Base-by-base conservation (phyloP, 2,113 vertebrate genomes). In the Pelmatolapia mariae region DNA sequence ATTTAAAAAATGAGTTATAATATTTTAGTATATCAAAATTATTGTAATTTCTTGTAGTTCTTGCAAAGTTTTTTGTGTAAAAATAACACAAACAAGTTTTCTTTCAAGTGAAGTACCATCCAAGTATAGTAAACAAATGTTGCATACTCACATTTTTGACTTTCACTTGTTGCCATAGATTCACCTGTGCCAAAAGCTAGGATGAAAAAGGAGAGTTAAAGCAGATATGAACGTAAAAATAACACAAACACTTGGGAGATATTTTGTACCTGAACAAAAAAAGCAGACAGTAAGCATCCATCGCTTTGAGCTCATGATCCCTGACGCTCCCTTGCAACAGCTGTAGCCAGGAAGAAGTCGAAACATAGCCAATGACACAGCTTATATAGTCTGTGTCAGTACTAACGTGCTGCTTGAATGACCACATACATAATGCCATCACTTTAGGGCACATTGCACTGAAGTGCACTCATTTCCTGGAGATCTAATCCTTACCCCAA, bases 301-400 rank as follows among this genome's bases (percentile, higher is more conserved):
- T 52, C 18, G 50, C 50, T 52, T 52, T 52, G 50, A 52, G 50
- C 50, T 52, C 50, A 52, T 52, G 50, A 52, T 52, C 50, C 4
- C 50, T 0, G 50, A 52, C 18, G 0, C 50, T 52, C 0, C 50
- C 50, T 52, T 52, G 18, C 18, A 19, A 52, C 50, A 10, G 50
- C 50, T 52, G 50, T 19, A 52, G 50, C 50, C 50, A 52, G 50
- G 50, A 52, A 52, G 50, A 52, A 52, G 50, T 52, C 18, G 2
- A 52, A 52, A 52, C 3, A 52, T 5, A 19, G 18, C 50, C 50
- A 19, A 52, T 18, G 31, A 52, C 18, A 19, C 50, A 52, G 50
- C 50, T 52, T 52, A 52, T 52, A 52, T 19, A 52, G 18, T 52
- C 50, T 52, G 50, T 52, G 50, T 52, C 50, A 52, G 50, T 19